Evolutionary conservation across 2,113 vertebrate genomes (phyloP), one percentile per base, ranked within the genome.

Genomic region (Oryctolagus cuniculus): DNA sequence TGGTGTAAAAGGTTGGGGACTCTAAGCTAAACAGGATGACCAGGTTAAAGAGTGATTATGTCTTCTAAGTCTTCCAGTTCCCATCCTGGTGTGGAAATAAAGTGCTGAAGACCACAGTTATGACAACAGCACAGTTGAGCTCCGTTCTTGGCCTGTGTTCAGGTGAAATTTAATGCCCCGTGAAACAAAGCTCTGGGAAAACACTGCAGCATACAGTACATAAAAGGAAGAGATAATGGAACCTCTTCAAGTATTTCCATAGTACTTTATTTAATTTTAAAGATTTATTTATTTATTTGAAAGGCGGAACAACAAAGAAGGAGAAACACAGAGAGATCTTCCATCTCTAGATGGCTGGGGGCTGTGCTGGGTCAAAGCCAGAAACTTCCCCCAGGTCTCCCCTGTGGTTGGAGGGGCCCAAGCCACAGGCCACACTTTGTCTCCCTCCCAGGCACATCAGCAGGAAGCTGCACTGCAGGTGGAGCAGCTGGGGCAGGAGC

Each of bases 101-200:
- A 94, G 17, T 38, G 22, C 17, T 55, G 19, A 88, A 27, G 58
- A 44, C 21, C 38, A 49, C 6, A 66, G 2, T 36, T 75, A 17
- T 38, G 51, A 74, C 25, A 78, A 38, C 5, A 79, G 36, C 92
- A 17, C n/a, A 22, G 21, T 19, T 61, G 22, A 93, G 25, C 38
- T 95, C 74, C 83, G 27, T 87, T 5, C 51, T 94, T 55, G 67
- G 22, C 51, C 38, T 61, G 2, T 82, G 92, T 90, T 83, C 31
- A 49, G 34, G 61, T n/a, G 61, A 94, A 90, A 72, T 75, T 31
- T 90, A 70, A 67, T 61, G 61, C 72, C 80, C 61, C 10, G 5
- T 90, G 24, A 89, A 72, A 80, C 49, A 66, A 80, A 85, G 73
- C n/a, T 36, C 78, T 78, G 53, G 86, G 53, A 66, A 90, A 72